phyloP scores from a whole-genome alignment of 2,797 vertebrate species.

The Nasua narica region DNA sequence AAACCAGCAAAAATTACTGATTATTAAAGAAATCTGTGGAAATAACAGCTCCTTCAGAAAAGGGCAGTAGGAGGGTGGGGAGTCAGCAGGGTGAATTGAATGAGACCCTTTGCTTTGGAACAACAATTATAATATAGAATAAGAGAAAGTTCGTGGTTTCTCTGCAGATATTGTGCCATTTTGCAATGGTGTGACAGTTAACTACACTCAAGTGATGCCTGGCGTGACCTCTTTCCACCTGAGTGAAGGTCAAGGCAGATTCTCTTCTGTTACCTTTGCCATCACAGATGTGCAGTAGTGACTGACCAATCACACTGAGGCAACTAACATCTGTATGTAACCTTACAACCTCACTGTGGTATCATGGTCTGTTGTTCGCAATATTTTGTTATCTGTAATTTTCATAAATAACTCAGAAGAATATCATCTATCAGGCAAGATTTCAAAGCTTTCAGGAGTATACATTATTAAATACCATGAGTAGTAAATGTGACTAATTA shows the following conservation, averaged over 20 bases:
- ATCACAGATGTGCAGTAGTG: neutral
- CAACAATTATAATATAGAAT: conserved; percentile 50
- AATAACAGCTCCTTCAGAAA: conserved; percentile 42
- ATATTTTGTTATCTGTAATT: neutral
- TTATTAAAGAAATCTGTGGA: conserved; percentile 65
- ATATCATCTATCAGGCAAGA: neutral
- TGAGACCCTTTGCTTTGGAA: conserved; percentile 54
- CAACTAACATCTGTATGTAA: neutral
- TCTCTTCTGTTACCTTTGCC: rapidly evolving
- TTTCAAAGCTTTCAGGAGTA: neutral
- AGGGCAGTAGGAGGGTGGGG: neutral
- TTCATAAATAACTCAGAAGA: neutral
- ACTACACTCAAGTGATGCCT: conserved; percentile 46
- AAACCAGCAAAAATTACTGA: conserved; percentile 82
- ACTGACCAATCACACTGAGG: neutral
- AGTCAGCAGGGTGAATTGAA: conserved; percentile 42
- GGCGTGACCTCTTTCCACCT: conserved; percentile 49
- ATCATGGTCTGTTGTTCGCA: neutral
- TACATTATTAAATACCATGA: neutral
- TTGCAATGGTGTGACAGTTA: conserved; percentile 53
- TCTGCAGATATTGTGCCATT: conserved; percentile 57
- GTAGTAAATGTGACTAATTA: neutral
- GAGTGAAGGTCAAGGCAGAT: conserved; percentile 43
- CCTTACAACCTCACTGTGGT: too few species aligned
- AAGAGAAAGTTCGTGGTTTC: conserved; percentile 62